These are phyloP conservation scores for Todiramphus saurophagus DNA, from an alignment of 2,113 vertebrate species.

Conservation along the genomic window DNA sequence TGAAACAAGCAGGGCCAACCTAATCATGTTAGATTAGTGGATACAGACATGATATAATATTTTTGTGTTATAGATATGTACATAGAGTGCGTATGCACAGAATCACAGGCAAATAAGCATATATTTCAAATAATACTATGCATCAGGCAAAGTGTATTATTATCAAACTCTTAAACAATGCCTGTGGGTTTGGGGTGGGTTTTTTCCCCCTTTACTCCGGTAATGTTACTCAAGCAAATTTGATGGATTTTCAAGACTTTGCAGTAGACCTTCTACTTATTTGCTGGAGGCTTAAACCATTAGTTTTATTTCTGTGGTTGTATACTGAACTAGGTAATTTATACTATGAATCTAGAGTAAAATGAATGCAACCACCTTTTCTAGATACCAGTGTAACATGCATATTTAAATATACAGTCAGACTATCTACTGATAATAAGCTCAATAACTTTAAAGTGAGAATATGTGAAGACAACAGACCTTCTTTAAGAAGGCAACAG, in stretches of 20 bases:
- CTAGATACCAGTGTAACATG: background rate
- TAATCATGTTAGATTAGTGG: slow-evolving; percentile 62
- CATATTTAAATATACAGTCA: background rate
- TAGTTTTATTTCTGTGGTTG: background rate
- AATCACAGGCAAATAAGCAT: slow-evolving; percentile 18
- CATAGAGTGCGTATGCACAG: background rate
- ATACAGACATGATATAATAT: slow-evolving; percentile 46
- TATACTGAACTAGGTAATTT: background rate
- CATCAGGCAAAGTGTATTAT: background rate
- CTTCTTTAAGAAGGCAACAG: background rate
- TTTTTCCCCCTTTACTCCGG: background rate
- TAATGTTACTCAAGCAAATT: background rate
- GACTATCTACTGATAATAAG: background rate
- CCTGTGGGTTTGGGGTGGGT: background rate
- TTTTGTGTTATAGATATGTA: slow-evolving; percentile 47
- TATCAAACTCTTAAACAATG: background rate
- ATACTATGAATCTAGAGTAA: background rate
- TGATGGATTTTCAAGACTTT: background rate
- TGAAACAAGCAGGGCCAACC: slow-evolving; percentile 63
- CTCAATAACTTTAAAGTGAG: background rate
- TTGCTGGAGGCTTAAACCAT: background rate
- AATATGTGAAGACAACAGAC: background rate
- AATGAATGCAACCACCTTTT: background rate
- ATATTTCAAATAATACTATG: background rate
- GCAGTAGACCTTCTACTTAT: background rate